Evolutionary conservation across 2,888 invertebrate genomes (phyloP), one percentile per base, ranked within the genome.

Genomic region (Heliconius sara): DNA sequence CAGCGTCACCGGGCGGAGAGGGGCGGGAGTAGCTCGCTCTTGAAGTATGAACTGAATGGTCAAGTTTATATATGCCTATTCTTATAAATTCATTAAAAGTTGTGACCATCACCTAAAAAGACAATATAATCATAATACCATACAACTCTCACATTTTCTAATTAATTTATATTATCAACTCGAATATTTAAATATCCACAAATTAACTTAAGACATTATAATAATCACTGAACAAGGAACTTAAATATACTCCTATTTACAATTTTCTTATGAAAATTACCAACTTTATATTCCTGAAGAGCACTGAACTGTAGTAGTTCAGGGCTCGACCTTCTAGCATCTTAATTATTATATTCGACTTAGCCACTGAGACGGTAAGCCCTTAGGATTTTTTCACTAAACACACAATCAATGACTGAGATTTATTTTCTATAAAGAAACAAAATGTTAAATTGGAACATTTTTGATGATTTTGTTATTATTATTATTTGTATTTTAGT

Each of bases 261-360:
- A 19, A 25, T 47, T 43, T 43, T 2, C 16, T 39, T 43, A 68
- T 27, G 25, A 47, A 9, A 19, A 70, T 39, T 60, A 39, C 9
- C 22, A 57, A 39, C n/a, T 73, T 39, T 39, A 34, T 73, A 73
- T 73, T 73, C 73, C 25, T 39, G 60, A 73, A 60, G 73, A n/a
- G 60, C 60, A 73, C 60, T 73, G 34, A 60, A 60, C 60, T 60
- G 57, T 60, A 73, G 22, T 12, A 60, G 25, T 60, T 60, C 34
- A n/a, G 39, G 60, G n/a, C 73, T 60, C 73, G 73, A 60, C 60
- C 73, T 39, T 57, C 73, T 34, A 60, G 60, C 73, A 73, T 73
- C 60, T 60, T 60, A 73, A 73, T 73, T 73, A 73, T 60, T 73
- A 73, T 73, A 73, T 60, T 60, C 57, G 39, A 39, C 60, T 73